phyloP scores from a whole-genome alignment of 2,113 vertebrate genomes.

The Hyperoodon ampullatus region DNA sequence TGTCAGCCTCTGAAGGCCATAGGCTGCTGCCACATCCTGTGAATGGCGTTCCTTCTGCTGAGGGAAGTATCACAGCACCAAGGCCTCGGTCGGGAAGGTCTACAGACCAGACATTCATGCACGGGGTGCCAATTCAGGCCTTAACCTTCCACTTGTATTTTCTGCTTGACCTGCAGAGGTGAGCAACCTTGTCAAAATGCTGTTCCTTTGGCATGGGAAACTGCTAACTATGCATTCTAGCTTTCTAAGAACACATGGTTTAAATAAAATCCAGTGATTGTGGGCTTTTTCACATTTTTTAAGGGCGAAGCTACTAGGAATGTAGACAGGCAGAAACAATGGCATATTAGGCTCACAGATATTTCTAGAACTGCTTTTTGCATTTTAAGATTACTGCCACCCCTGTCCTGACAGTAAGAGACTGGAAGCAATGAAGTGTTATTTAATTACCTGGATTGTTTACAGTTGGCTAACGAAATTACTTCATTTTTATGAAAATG shows the following conservation, averaged over 20 bases:
- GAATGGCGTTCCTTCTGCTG: background rate
- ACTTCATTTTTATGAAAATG: conserved; percentile 27
- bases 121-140: background rate
- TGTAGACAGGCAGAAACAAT: background rate
- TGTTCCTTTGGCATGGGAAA: background rate
- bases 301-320: background rate
- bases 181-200: conserved; percentile 16
- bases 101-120: background rate
- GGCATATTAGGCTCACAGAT: background rate
- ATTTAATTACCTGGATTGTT: background rate
- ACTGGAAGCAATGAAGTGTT: background rate
- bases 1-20: background rate
- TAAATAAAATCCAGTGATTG: background rate
- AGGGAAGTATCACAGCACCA: background rate
- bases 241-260: background rate
- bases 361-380: background rate
- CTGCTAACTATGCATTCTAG: background rate
- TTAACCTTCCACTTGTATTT: background rate
- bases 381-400: background rate
- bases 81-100: background rate
- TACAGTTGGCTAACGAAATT: background rate
- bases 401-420: background rate
- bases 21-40: background rate
- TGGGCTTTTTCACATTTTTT: background rate
- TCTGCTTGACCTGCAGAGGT: background rate